Conservation (phyloP, 92 coral and sea anemone genomes). For the Actinernus sp. region DNA sequence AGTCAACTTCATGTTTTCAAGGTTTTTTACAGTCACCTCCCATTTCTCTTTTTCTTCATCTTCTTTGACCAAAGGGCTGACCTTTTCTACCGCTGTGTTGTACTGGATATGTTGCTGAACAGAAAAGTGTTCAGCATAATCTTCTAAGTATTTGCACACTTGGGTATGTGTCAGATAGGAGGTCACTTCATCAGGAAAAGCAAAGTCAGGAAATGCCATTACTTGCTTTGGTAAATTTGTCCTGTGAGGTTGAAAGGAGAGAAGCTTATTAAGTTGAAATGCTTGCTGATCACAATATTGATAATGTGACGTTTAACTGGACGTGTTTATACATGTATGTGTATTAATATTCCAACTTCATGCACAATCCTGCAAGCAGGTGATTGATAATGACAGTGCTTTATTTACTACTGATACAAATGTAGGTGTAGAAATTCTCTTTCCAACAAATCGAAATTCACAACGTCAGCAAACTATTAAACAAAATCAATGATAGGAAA, state of each 20-base stretch:
- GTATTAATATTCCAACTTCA: too few relatives aligned
- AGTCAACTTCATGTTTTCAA: slow-evolving; percentile 27
- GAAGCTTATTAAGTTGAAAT: too few relatives aligned
- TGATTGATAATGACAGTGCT: too few relatives aligned
- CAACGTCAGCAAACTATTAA: too few relatives aligned
- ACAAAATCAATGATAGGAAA: too few relatives aligned
- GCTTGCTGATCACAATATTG: too few relatives aligned
- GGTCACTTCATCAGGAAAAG: slow-evolving; percentile 67
- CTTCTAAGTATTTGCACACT: slow-evolving; percentile 71
- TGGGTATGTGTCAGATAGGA: slow-evolving; percentile 64
- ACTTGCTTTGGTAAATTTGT: slow-evolving; percentile 91
- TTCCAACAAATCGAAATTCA: too few relatives aligned
- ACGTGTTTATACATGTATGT: too few relatives aligned
- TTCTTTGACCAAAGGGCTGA: slow-evolving; percentile 46
- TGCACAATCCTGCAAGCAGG: too few relatives aligned
- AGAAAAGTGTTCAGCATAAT: slow-evolving; percentile 69
- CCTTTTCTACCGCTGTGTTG: slow-evolving; percentile 59
- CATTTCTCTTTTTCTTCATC: slow-evolving; percentile 34
- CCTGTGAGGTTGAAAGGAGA: slow-evolving; percentile 33
- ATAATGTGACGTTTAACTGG: too few relatives aligned
- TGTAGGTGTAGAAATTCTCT: too few relatives aligned
- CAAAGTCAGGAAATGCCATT: slow-evolving; percentile 89
- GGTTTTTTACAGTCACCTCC: slow-evolving; percentile 73
- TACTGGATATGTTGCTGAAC: slow-evolving; percentile 62
- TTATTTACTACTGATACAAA: too few relatives aligned